Base-by-base conservation (phyloP, 2,888 invertebrate species). In the Dasypolia templi region DNA sequence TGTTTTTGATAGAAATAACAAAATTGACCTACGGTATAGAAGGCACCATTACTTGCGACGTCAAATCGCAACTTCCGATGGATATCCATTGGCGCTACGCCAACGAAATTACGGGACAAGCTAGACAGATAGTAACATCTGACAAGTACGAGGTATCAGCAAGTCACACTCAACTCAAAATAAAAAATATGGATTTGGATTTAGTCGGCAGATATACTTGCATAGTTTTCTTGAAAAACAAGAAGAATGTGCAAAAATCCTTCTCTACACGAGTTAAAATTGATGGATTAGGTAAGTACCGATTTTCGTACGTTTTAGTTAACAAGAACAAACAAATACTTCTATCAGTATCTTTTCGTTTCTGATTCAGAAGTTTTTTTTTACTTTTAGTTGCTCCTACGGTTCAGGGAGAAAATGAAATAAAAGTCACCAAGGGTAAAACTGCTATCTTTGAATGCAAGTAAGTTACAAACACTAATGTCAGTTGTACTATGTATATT, bases 51-150 rank as follows among this genome's bases (percentile, higher is more conserved):
- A 58, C 42, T 44, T 88, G 88, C n/a, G 81, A 86, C 14, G 72
- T 89, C n/a, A 79, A 29, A 59, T 83, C 89, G 4, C 11, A 44
- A 12, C 56, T 79, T 39, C 86, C 84, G 4, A 85, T 87, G 63
- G 53, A 77, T 5, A 89, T 88, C 29, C 56, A 35, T 44, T 88
- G 88, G 88, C 71, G 51, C 39, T 72, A 64, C 59, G 32, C 55
- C 1, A 62, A 82, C 35, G 70, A 78, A 9, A 59, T 17, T 6
- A 78, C 75, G 5, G 82, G 76, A 1, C 26, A 17, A 9, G 44
- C 53, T 0, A 64, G 12, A 19, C 26, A 61, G 17, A 72, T 87
- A 42, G n/a, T 9, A 32, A 61, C 73, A 2, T 87, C 88, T 17
- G 35, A 77, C 35, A 77, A 71, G 14, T 84, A 80, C 61, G 39